These are phyloP conservation scores for Camponotus fellah DNA, from an alignment of 2,888 invertebrate species.

Conservation along the genomic window DNA sequence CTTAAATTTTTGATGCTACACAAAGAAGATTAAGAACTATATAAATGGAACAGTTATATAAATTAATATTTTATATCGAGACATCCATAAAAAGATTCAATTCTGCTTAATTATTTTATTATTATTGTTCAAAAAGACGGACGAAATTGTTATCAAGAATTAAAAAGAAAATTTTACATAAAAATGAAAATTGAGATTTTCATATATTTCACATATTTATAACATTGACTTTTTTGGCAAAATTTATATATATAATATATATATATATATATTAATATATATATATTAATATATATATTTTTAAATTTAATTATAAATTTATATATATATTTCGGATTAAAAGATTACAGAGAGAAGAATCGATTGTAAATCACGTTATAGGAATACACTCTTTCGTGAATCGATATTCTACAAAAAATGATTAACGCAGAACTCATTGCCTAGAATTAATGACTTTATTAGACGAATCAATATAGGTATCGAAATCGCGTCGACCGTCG, in stretches of 20 bases:
- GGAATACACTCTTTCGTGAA: background rate
- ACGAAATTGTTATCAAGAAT: background rate
- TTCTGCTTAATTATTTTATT: background rate
- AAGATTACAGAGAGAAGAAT: background rate
- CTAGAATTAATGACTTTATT: slow-evolving; percentile 26
- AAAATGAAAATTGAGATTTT: background rate
- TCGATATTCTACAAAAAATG: slow-evolving; percentile 1
- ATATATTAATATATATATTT: background rate
- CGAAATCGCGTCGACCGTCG: slow-evolving; percentile 12
- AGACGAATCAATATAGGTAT: slow-evolving; percentile 21
- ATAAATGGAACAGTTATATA: background rate
- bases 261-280: background rate
- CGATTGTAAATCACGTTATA: background rate
- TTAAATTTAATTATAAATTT: too few species aligned
- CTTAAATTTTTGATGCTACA: background rate
- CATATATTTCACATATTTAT: background rate
- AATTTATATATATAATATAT: background rate
- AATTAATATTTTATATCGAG: background rate
- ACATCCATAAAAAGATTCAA: background rate
- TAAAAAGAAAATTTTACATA: background rate
- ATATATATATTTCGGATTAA: background rate
- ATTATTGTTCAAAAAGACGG: background rate
- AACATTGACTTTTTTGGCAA: background rate
- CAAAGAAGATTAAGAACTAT: background rate
- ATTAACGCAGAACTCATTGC: background rate